Conservation (phyloP, 2,797 vertebrate genomes). For the Onychomys leucogaster region DNA sequence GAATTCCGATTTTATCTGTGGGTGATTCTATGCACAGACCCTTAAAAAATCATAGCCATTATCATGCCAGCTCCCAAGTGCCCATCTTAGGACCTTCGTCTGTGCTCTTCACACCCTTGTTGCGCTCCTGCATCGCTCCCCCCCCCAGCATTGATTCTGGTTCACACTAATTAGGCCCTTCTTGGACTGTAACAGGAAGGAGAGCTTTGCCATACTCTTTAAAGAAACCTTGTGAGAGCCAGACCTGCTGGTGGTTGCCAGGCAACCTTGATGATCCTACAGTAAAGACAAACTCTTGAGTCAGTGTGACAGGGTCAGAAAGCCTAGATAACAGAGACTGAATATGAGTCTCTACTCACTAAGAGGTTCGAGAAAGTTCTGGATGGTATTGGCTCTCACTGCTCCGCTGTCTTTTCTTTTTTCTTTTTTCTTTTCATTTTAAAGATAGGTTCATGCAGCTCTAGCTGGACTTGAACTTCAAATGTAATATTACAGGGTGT, state of each 20-base stretch:
- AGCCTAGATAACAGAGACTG: conserved; percentile 70
- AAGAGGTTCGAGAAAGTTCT: conserved; percentile 53
- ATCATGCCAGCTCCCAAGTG: not conserved
- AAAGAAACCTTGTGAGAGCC: conserved; percentile 67
- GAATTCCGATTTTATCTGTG: not conserved
- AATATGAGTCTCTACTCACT: not conserved
- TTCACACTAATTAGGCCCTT: conserved; percentile 76
- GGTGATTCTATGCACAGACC: not conserved
- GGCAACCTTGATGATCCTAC: conserved; percentile 74
- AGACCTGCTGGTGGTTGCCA: conserved; percentile 74
- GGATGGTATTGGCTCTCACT: not conserved
- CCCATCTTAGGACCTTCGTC: not conserved
- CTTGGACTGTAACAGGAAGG: conserved; percentile 30
- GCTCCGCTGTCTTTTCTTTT: not conserved
- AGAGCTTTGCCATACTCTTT: conserved; percentile 76
- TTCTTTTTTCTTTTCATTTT: not conserved
- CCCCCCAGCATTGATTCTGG: conserved; percentile 1
- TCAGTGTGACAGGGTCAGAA: conserved; percentile 4
- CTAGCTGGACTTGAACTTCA: not conserved
- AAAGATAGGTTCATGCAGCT: not conserved
- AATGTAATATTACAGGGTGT: not conserved
- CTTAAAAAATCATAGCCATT: not conserved
- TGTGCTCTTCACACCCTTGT: not conserved
- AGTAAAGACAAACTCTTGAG: conserved; percentile 63
- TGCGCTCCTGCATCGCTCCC: not conserved